A percentile compares a stretch with the other conserved stretches of the same genome.
Conservation (phyloP, 1,140 invertebrate species). For the Drosophila bipectinata region DNA sequence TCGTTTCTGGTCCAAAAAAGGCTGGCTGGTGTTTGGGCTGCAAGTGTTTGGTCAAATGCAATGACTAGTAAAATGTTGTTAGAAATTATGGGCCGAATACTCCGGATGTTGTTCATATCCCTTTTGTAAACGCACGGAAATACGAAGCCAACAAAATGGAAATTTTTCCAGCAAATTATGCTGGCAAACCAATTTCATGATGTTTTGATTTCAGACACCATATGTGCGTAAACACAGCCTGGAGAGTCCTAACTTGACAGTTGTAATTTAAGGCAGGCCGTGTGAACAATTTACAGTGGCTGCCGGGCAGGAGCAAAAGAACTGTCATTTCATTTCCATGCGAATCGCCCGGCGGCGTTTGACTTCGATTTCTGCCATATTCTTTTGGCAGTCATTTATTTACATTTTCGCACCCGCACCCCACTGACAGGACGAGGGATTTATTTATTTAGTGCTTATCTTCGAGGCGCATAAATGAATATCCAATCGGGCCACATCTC, state of each 20-base stretch:
- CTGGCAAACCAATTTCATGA: conserved; percentile 80
- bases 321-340: conserved; percentile 57
- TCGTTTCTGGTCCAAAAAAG: conserved; percentile 4
- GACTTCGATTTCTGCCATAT: conserved; percentile 62
- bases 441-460: conserved; percentile 82
- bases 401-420: conserved; percentile 60
- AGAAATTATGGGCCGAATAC: conserved; percentile 73
- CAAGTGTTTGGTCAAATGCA: conserved; percentile 71
- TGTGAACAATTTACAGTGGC: conserved; percentile 60
- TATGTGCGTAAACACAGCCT: conserved; percentile 64
- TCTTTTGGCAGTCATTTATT: conserved; percentile 71
- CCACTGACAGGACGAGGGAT: conserved; percentile 22
- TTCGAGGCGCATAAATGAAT: conserved; percentile 78
- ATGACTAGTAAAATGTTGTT: conserved; percentile 80
- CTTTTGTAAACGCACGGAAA: conserved; percentile 79
- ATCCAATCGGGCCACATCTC: conserved; percentile 64
- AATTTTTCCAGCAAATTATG: conserved; percentile 61
- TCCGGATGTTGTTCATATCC: conserved; percentile 82
- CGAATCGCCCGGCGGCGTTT: conserved; percentile 49
- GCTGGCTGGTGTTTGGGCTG: conserved; percentile 5
- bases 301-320: conserved; percentile 2
- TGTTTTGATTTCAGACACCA: conserved; percentile 75
- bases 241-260: conserved; percentile 39
- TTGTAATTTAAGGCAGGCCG: conserved; percentile 67
- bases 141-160: conserved; percentile 62